Percentiles rank a stretch among this genome's conserved stretches.
These are phyloP conservation scores for Tympanoctomys barrerae DNA, from an alignment of 2,797 vertebrate species.

Conservation along the genomic window DNA sequence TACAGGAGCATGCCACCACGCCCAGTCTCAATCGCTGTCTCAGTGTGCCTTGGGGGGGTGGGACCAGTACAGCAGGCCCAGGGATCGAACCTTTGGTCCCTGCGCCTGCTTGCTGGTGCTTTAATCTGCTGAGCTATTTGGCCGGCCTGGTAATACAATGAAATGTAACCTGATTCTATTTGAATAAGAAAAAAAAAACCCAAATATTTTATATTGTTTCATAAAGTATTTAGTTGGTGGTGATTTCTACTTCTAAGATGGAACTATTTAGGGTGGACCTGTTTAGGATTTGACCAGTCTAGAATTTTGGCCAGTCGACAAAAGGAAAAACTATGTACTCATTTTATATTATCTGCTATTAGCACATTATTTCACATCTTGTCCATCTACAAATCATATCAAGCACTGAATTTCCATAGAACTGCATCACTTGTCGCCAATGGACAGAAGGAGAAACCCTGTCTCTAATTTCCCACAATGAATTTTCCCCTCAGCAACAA, in stretches of 20 bases:
- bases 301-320: not conserved
- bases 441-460: not conserved
- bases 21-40: no score
- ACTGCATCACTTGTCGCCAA: not conserved
- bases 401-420: not conserved
- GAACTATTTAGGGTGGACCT: not conserved
- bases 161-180: not conserved
- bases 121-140: no score
- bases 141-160: slow-evolving; percentile 47
- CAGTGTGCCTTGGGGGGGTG: no score
- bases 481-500: not conserved
- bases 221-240: not conserved
- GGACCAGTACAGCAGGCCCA: no score
- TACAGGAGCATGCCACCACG: no score
- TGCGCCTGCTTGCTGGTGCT: no score
- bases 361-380: not conserved
- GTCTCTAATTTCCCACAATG: not conserved
- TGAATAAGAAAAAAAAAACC: not conserved
- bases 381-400: not conserved
- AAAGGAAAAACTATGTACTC: not conserved
- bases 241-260: not conserved
- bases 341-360: not conserved
- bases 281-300: not conserved
- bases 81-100: no score
- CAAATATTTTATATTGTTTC: slow-evolving; percentile 42